Evolutionary conservation across 2,113 vertebrate genomes (phyloP).

Genomic region (Oreochromis niloticus): DNA sequence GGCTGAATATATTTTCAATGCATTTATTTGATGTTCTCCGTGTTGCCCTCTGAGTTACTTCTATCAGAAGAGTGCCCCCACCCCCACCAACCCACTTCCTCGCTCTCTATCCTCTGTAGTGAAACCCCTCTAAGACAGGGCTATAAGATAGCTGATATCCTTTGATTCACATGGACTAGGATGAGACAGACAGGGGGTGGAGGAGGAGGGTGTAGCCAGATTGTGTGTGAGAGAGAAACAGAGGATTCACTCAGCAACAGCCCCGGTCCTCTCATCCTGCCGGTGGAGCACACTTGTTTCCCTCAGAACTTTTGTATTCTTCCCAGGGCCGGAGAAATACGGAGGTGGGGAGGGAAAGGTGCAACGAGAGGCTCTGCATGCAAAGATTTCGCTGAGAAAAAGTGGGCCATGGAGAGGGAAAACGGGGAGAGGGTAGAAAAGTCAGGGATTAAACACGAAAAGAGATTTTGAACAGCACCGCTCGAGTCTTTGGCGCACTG

Average conservation of each 20-base stretch:
- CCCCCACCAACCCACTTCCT: not conserved
- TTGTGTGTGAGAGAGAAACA: not conserved
- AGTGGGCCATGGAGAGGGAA: not conserved
- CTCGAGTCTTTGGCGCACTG: not conserved
- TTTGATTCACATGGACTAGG: slow-evolving; percentile 52
- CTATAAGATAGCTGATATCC: slow-evolving; percentile 49
- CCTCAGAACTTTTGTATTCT: slow-evolving; percentile 52
- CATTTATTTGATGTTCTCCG: not conserved
- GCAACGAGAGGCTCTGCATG: slow-evolving; percentile 31
- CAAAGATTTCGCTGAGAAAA: not conserved
- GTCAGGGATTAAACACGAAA: slow-evolving; percentile 18
- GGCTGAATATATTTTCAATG: not conserved
- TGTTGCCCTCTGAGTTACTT: slow-evolving; percentile 52
- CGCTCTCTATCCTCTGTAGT: slow-evolving; percentile 34
- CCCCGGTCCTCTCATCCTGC: slow-evolving; percentile 23
- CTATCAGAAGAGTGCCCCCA: slow-evolving; percentile 11
- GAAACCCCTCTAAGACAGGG: slow-evolving; percentile 51
- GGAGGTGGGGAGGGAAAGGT: not conserved
- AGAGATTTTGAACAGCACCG: not conserved
- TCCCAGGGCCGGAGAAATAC: slow-evolving; percentile 29
- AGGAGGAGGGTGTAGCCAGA: not conserved
- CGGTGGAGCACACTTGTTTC: slow-evolving; percentile 20
- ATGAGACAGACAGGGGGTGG: slow-evolving; percentile 27
- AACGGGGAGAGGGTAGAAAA: not conserved
- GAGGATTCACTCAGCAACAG: slow-evolving; percentile 20